Conservation (phyloP, 2,888 invertebrate species). For the Patella caerulea region DNA sequence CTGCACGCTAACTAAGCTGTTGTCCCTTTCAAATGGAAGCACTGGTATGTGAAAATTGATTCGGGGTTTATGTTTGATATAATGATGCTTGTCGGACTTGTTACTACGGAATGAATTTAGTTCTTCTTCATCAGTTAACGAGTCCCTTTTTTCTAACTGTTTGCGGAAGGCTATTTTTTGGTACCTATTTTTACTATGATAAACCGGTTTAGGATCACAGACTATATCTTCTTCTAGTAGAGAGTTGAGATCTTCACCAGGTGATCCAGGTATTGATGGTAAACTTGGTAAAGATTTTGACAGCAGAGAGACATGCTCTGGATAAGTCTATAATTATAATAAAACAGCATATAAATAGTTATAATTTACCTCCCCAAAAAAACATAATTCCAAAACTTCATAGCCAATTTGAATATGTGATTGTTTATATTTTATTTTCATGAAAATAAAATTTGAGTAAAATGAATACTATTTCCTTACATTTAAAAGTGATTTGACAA, state of each 20-base stretch:
- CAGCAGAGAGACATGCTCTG: slow-evolving; percentile 33
- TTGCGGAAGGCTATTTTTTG: slow-evolving; percentile 52
- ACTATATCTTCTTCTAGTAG: slow-evolving; percentile 5
- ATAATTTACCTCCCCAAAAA: too few species aligned
- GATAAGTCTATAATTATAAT: too few species aligned
- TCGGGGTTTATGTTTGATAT: not conserved
- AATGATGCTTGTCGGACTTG: not conserved
- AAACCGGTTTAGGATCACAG: slow-evolving; percentile 36
- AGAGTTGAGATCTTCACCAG: slow-evolving; percentile 22
- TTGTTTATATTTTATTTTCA: too few species aligned
- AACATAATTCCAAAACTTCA: too few species aligned
- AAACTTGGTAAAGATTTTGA: slow-evolving; percentile 51
- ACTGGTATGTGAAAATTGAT: not conserved
- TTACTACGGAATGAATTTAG: not conserved
- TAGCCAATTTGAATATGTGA: too few species aligned
- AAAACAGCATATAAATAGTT: too few species aligned
- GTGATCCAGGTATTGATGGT: slow-evolving; percentile 40
- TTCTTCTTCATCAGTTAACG: slow-evolving; percentile 15
- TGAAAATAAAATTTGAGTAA: too few species aligned
- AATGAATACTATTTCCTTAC: too few species aligned
- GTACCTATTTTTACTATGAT: slow-evolving; percentile 45
- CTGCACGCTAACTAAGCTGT: not conserved
- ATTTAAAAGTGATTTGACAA: not conserved
- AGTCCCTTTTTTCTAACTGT: slow-evolving; percentile 34
- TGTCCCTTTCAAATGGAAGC: not conserved